Evolutionary conservation across 2,113 vertebrate species (phyloP).

Genomic region (Apistogramma diplotaenia): DNA sequence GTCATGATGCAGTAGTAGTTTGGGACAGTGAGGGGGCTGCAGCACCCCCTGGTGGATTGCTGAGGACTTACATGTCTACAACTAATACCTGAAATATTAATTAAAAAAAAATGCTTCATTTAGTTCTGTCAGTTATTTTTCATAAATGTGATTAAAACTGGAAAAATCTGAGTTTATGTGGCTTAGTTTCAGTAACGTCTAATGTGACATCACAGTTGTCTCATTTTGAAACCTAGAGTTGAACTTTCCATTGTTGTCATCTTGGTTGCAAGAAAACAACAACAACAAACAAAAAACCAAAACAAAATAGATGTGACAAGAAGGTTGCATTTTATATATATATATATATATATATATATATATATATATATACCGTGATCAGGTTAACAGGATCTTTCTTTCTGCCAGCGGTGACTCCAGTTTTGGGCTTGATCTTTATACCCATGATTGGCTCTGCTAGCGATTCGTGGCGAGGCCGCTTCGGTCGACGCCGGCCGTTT

Average conservation of each 20-base stretch:
- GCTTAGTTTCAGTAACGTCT: background rate
- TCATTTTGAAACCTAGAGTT: background rate
- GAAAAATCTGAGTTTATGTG: background rate
- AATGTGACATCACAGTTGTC: background rate
- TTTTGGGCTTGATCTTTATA: background rate
- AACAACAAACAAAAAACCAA: too few species aligned
- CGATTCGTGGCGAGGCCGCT: background rate
- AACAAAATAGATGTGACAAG: background rate
- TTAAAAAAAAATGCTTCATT: background rate
- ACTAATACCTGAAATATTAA: background rate
- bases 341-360: too few species aligned
- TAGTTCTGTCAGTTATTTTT: background rate
- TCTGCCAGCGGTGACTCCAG: background rate
- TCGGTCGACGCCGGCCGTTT: background rate
- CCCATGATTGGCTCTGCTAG: background rate
- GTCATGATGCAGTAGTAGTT: background rate
- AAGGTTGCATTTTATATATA: too few species aligned
- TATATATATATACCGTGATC: too few species aligned
- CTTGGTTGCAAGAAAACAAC: background rate
- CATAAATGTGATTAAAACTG: background rate
- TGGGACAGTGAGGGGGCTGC: background rate
- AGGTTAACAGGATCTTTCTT: background rate
- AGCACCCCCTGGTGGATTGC: too few species aligned
- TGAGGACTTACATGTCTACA: background rate
- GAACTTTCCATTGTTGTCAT: background rate